Percentiles rank a stretch among this genome's conserved stretches.
phyloP scores from a whole-genome alignment of 2,113 vertebrate species.

The Tinamus guttatus region DNA sequence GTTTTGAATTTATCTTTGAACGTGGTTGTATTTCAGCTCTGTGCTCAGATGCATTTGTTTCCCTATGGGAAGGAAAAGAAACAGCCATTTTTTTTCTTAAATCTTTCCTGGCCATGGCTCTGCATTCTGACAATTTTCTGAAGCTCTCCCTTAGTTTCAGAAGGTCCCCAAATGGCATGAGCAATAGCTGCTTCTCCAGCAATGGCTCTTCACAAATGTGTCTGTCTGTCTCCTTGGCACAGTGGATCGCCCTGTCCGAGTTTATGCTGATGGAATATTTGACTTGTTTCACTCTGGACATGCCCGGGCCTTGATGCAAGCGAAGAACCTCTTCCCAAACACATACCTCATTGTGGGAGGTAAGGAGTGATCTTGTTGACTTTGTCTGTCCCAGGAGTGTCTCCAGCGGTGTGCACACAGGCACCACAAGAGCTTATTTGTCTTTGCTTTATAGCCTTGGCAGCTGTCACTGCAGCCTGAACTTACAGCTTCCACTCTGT shows the following conservation, averaged over 20 bases:
- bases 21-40: background rate
- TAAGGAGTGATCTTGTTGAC: slow-evolving; percentile 73
- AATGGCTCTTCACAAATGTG: background rate
- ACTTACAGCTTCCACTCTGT: background rate
- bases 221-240: slow-evolving; percentile 44
- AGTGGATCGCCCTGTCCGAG: slow-evolving; percentile 92
- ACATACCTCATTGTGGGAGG: slow-evolving; percentile 98
- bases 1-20: background rate
- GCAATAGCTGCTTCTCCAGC: background rate
- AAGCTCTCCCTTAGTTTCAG: background rate
- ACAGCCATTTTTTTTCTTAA: background rate
- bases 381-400: background rate
- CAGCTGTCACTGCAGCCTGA: background rate
- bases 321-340: slow-evolving; percentile 97
- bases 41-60: background rate
- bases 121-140: background rate
- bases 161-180: background rate
- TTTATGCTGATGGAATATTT: slow-evolving; percentile 98
- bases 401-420: background rate
- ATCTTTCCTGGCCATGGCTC: background rate
- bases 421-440: background rate
- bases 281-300: slow-evolving; percentile 98
- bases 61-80: background rate
- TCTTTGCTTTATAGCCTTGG: background rate
- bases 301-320: slow-evolving; percentile 97